Base-by-base conservation (phyloP, 2,797 vertebrate genomes). In the Ciconia nigra region DNA sequence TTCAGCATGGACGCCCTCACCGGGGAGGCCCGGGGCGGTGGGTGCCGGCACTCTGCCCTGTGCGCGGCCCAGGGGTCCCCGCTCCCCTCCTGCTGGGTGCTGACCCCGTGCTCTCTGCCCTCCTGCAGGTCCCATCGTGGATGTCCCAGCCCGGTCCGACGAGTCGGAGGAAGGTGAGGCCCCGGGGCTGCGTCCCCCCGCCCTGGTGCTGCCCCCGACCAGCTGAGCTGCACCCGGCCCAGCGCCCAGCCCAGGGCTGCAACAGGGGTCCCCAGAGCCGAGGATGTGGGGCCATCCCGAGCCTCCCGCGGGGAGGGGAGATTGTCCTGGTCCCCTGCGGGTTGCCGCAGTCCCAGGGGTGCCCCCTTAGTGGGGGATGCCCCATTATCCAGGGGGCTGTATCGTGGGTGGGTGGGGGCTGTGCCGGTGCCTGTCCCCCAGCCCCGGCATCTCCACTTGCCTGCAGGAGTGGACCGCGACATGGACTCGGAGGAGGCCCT, bases 161-260 rank as follows among this genome's bases (percentile, higher is more conserved):
- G 90, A 92, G 66, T 92, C 79, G 4, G 71, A 92, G 73, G 90
- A 92, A 59, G 79, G 90, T 92, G 85, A 92, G 85, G 9, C 15
- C 39, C 41, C 22, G 3, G 9, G 22, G 28, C 22, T 14, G 21
- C 3, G 21, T 8, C 8, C 9, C 13, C 21, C 15, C 11, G 4
- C 22, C 19, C 57, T 3, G 7, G 46, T 15, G 39, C 31, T 39
- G 35, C 55, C 26, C 21, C 35, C 11, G 7, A 9, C 20, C 8
- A 15, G 24, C 61, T 10, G 37, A 20, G 49, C 26, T 7, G 5
- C 82, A 39, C 37, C 35, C 31, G 3, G 31, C 21, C 46, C 10
- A 1, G 52, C 52, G 15, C 52, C 49, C 33, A 3, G 25, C 29
- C 37, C 74, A 13, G 19, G 78, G 22, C 29, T 33, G 52, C 52